phyloP scores from a whole-genome alignment of 2,113 vertebrate genomes.

The Thermophis baileyi region DNA sequence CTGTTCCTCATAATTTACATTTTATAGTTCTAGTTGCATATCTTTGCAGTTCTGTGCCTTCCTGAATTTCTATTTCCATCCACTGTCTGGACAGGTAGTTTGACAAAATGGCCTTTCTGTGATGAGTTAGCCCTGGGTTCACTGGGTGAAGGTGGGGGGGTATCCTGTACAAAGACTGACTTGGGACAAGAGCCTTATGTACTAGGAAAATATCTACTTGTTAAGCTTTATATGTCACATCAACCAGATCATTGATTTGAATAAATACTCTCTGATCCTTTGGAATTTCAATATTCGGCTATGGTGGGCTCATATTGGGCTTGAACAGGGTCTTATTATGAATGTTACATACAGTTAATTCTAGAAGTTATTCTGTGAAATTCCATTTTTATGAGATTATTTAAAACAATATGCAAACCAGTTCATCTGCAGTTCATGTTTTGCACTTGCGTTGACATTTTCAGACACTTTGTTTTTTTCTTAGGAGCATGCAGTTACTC shows the following conservation, averaged over 20 bases:
- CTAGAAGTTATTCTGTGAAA: neutral
- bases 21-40: neutral
- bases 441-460: neutral
- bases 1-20: neutral
- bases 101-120: neutral
- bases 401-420: neutral
- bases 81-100: neutral
- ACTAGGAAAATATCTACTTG: neutral
- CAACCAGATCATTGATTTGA: neutral
- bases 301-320: neutral
- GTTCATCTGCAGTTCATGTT: neutral
- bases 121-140: neutral
- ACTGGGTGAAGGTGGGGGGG: no score
- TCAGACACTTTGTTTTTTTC: neutral
- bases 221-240: neutral
- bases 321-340: neutral
- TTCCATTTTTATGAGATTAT: neutral
- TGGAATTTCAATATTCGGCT: neutral
- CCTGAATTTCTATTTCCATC: neutral
- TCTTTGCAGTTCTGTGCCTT: neutral
- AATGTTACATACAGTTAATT: neutral
- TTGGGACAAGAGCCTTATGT: neutral
- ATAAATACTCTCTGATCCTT: neutral
- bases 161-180: neutral
- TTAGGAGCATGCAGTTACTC: neutral